A percentile compares a stretch with the other conserved stretches of the same genome.
Evolutionary conservation across 1,140 invertebrate species (phyloP).

Genomic region (Tetragnatha versicolor): DNA sequence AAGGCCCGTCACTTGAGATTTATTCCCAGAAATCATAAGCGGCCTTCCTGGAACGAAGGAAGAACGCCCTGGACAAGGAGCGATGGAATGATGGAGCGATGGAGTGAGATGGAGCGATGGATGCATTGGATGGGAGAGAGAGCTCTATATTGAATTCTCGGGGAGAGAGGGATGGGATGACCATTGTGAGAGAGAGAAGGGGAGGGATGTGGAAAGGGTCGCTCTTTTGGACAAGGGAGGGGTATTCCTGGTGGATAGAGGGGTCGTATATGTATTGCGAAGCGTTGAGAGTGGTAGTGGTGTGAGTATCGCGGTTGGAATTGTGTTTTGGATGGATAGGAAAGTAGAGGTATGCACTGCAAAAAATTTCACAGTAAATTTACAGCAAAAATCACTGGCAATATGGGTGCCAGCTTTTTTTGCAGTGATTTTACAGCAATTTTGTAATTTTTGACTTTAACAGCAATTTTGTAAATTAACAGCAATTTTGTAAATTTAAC

Average conservation of each 20-base stretch:
- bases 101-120: neutral
- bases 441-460: too few relatives aligned
- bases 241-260: neutral
- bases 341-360: too few relatives aligned
- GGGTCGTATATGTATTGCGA: neutral
- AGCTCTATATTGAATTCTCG: slow-evolving; percentile 1
- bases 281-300: too few relatives aligned
- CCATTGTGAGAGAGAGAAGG: slow-evolving; percentile 12
- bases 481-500: too few relatives aligned
- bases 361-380: too few relatives aligned
- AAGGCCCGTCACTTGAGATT: too few relatives aligned
- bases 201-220: neutral
- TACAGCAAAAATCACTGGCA: too few relatives aligned
- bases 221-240: slow-evolving; percentile 5
- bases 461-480: too few relatives aligned
- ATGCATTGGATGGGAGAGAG: neutral
- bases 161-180: slow-evolving; percentile 30
- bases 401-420: too few relatives aligned
- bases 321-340: too few relatives aligned
- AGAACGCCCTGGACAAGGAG: neutral
- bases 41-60: neutral
- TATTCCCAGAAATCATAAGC: slow-evolving; percentile 23
- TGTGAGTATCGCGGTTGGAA: too few relatives aligned
- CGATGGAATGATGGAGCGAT: neutral
- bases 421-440: too few relatives aligned